Conservation (phyloP, 2,888 invertebrate species). For the Smittia aterrima region DNA sequence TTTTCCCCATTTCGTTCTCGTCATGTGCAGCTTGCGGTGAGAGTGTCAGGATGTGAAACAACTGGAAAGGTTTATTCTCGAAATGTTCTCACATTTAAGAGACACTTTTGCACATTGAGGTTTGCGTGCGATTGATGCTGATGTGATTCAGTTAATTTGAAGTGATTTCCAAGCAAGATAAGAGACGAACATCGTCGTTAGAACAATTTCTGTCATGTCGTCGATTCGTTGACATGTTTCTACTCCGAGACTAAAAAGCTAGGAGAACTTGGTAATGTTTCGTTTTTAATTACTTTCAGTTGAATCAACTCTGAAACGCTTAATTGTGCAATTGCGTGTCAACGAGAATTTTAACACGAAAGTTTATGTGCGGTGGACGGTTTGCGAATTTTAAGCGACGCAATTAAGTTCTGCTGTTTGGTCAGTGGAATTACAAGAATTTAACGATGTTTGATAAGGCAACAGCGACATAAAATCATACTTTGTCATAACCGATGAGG, state of each 20-base stretch:
- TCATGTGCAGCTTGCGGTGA: neutral
- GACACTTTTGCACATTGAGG: neutral
- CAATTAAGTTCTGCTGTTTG: conserved; percentile 9
- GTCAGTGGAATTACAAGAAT: neutral
- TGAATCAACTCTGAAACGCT: neutral
- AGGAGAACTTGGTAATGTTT: too few species aligned
- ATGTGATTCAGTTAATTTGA: neutral
- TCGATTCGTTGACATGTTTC: too few species aligned
- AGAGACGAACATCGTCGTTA: too few species aligned
- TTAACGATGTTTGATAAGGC: neutral
- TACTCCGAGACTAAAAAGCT: too few species aligned
- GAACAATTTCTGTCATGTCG: too few species aligned
- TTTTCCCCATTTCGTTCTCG: neutral
- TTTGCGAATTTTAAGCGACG: conserved; percentile 32
- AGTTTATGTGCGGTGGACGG: neutral
- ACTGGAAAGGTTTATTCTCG: neutral
- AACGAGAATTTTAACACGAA: conserved; percentile 36
- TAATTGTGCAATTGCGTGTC: conserved; percentile 41
- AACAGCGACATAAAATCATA: neutral
- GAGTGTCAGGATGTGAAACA: neutral
- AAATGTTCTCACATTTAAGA: neutral
- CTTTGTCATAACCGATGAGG: neutral
- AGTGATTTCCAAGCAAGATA: neutral
- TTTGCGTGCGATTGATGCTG: neutral
- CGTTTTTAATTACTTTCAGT: neutral